These are phyloP conservation scores for Metalampra italica DNA, from an alignment of 2,888 invertebrate genomes.

Conservation along the genomic window DNA sequence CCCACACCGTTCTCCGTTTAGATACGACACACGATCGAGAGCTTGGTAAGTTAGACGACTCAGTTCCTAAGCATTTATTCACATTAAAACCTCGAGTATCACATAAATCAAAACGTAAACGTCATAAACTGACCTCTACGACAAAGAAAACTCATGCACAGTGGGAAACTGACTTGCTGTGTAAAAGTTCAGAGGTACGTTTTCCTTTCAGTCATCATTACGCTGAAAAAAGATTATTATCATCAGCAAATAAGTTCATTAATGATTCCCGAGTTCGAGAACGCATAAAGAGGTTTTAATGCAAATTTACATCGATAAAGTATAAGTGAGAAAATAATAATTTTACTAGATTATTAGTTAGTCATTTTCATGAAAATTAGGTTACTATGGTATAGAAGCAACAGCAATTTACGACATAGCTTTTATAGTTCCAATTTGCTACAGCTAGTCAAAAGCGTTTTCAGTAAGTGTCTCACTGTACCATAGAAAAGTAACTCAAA, in stretches of 20 bases:
- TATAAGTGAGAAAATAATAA: conserved; percentile 14
- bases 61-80: background rate
- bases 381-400: background rate
- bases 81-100: background rate
- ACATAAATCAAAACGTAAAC: background rate
- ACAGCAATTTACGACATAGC: conserved; percentile 10
- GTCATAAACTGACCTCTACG: background rate
- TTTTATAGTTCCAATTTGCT: conserved; percentile 4
- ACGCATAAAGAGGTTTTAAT: conserved; percentile 18
- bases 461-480: background rate
- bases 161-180: background rate
- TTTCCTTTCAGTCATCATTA: background rate
- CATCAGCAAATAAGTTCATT: conserved; percentile 16
- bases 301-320: conserved; percentile 19
- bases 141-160: background rate
- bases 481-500: background rate
- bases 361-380: background rate
- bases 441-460: conserved; percentile 1
- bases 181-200: background rate
- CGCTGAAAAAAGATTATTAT: background rate
- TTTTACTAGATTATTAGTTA: background rate
- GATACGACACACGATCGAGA: background rate
- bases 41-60: background rate
- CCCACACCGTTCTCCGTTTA: background rate
- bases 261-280: conserved; percentile 7